Evolutionary conservation across 2,797 vertebrate species (phyloP).

Genomic region (Eulemur rubriventer): DNA sequence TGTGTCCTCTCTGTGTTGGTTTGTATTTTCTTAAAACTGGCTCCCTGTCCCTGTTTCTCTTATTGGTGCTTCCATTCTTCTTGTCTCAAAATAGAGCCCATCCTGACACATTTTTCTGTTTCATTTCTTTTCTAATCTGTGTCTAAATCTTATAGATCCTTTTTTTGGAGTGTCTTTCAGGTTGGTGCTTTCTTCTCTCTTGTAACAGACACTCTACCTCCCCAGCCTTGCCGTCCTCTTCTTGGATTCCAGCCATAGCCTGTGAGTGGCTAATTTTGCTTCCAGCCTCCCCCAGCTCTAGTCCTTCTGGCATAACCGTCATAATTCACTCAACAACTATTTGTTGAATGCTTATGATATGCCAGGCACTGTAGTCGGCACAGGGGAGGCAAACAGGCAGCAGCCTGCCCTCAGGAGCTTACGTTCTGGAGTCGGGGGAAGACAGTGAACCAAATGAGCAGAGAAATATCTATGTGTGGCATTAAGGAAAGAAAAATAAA

Average conservation of each 20-base stretch:
- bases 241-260: not conserved
- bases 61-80: not conserved
- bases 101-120: slow-evolving; percentile 33
- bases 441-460: not conserved
- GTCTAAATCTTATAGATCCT: slow-evolving; percentile 15
- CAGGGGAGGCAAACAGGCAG: not conserved
- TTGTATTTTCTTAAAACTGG: not conserved
- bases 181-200: slow-evolving; percentile 36
- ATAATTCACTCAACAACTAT: not conserved
- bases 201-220: not conserved
- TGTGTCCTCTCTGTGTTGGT: not conserved
- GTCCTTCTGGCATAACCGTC: no score
- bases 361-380: not conserved
- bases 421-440: not conserved
- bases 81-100: slow-evolving; percentile 41
- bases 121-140: not conserved
- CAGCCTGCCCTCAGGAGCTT: not conserved
- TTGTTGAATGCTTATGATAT: not conserved
- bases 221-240: not conserved
- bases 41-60: not conserved
- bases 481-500: not conserved
- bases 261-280: not conserved
- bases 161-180: slow-evolving; percentile 29
- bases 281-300: not conserved
- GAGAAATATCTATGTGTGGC: not conserved